Evolutionary conservation across 1,140 invertebrate genomes (phyloP).

Genomic region (Adoxophyes honmai): DNA sequence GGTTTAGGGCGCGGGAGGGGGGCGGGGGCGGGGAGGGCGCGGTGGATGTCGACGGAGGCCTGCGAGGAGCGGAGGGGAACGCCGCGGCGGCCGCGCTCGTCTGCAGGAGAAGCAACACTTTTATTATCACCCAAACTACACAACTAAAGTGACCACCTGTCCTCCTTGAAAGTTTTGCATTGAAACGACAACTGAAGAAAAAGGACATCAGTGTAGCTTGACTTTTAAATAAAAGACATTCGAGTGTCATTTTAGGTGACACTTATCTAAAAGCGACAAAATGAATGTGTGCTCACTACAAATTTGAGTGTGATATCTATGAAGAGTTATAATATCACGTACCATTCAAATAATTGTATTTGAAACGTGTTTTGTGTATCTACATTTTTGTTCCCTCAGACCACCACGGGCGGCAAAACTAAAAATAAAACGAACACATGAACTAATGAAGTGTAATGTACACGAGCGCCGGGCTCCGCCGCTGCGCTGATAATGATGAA

Average conservation of each 20-base stretch:
- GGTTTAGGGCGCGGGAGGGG: conserved; percentile 10
- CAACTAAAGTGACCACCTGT: too few relatives aligned
- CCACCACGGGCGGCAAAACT: conserved; percentile 64
- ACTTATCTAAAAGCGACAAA: conserved; percentile 25
- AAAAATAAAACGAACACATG: conserved; percentile 49
- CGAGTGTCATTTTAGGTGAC: conserved; percentile 8
- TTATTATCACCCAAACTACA: too few relatives aligned
- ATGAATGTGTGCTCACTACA: conserved; percentile 37
- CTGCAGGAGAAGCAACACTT: conserved; percentile 26
- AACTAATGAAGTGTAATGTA: conserved; percentile 6
- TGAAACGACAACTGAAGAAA: too few relatives aligned
- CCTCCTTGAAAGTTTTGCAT: too few relatives aligned
- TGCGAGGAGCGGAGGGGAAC: conserved; percentile 54
- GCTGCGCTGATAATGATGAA: too few relatives aligned
- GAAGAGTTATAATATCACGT: conserved; percentile 37
- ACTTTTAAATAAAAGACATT: neutral
- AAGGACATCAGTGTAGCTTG: too few relatives aligned
- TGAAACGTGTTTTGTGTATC: conserved; percentile 34
- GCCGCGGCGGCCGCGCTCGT: conserved; percentile 30
- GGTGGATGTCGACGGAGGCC: conserved; percentile 57
- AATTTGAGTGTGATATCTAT: conserved; percentile 31
- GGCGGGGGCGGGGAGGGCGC: conserved; percentile 25
- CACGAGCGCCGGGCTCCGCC: too few relatives aligned
- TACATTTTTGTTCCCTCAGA: conserved; percentile 48
- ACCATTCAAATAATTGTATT: conserved; percentile 43